Evolutionary conservation across 2,797 vertebrate genomes (phyloP).

Genomic region (Pseudomugil tenellus): DNA sequence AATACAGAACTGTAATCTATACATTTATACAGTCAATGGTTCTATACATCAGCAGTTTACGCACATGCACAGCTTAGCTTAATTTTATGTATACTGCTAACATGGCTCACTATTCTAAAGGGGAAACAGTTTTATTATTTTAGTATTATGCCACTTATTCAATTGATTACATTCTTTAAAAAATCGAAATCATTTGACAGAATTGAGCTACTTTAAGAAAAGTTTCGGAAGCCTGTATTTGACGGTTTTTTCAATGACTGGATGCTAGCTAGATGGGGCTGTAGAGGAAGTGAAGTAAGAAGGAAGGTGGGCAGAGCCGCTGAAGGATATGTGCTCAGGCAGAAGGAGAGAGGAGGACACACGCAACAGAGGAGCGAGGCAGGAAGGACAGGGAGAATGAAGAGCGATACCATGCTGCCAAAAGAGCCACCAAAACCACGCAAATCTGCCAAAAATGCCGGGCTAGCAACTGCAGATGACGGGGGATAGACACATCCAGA

Average conservation of each 20-base stretch:
- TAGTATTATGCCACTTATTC: not conserved
- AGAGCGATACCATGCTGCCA: conserved; percentile 27
- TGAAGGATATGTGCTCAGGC: conserved; percentile 73
- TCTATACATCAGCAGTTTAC: not conserved
- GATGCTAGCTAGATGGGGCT: conserved; percentile 38
- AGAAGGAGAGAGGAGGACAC: conserved; percentile 70
- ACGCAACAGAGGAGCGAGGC: conserved; percentile 57
- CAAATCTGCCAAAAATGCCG: conserved; percentile 50
- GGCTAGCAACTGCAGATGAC: conserved; percentile 42
- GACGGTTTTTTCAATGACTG: not conserved
- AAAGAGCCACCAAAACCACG: conserved; percentile 49
- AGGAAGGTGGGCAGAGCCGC: conserved; percentile 79
- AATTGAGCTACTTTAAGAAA: not conserved
- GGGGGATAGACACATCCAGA: conserved; percentile 47
- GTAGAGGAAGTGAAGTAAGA: conserved; percentile 75
- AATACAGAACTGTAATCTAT: not conserved
- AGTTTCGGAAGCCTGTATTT: not conserved
- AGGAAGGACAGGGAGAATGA: conserved; percentile 24
- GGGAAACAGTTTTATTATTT: not conserved
- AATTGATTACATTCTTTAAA: not conserved
- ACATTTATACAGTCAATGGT: too few relatives aligned
- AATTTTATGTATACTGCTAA: not conserved
- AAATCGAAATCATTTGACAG: too few relatives aligned
- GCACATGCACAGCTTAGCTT: not conserved
- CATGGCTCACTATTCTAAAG: not conserved